Conservation (phyloP, 1,140 invertebrate species). For the Temnothorax nylanderi region DNA sequence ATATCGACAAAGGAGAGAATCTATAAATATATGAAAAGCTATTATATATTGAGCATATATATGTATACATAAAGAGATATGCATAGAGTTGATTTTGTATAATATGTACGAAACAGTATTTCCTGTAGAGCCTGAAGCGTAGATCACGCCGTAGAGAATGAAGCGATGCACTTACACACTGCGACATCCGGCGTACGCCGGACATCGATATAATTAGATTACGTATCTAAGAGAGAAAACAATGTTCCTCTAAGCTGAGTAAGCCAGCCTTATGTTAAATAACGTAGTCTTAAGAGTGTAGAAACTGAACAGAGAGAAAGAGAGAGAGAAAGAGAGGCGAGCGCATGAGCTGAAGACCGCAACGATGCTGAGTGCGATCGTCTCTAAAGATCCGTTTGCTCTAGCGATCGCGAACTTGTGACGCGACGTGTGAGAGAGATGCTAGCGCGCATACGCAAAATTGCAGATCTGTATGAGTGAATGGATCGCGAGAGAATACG, state of each 20-base stretch:
- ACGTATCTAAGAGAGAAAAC: constrained; percentile 80
- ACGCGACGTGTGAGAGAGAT: not conserved
- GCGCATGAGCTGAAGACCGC: constrained; percentile 1
- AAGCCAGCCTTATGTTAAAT: constrained; percentile 84
- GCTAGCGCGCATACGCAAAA: not conserved
- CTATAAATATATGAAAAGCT: constrained; percentile 61
- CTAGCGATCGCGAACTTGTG: not conserved
- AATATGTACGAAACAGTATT: constrained; percentile 74
- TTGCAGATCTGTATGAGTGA: not conserved
- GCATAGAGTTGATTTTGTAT: constrained; percentile 75
- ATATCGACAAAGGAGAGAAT: constrained; percentile 65
- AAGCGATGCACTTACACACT: constrained; percentile 55
- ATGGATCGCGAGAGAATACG: constrained; percentile 32
- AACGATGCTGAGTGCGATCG: constrained; percentile 40
- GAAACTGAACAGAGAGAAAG: not conserved
- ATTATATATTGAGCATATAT: constrained; percentile 58
- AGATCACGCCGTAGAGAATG: constrained; percentile 44
- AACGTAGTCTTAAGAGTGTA: constrained; percentile 71
- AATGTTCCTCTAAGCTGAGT: constrained; percentile 85
- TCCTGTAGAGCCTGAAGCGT: constrained; percentile 72
- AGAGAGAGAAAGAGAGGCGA: not conserved
- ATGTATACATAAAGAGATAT: constrained; percentile 56
- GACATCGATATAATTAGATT: constrained; percentile 65
- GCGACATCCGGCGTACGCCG: constrained; percentile 40
- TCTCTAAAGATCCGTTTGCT: constrained; percentile 41